Percentiles rank a stretch among this genome's conserved stretches.
Evolutionary conservation across 1,140 invertebrate species (phyloP).

Genomic region (Eupeodes corollae): DNA sequence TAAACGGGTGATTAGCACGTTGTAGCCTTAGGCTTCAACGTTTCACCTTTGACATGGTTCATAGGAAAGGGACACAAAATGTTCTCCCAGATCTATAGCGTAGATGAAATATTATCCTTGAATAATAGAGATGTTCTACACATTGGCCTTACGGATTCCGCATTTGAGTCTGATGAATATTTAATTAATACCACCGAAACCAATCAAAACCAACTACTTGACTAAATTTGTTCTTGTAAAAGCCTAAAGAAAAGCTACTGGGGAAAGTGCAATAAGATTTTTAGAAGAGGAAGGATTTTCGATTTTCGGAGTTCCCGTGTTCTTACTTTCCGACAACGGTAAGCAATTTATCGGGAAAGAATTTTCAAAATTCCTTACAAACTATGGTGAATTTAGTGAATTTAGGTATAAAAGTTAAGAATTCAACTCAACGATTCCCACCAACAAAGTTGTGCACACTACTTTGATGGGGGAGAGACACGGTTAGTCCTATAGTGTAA

Average conservation of each 20-base stretch:
- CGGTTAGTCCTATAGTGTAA: too few species aligned
- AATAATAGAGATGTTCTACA: slow-evolving; percentile 1
- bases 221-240: slow-evolving; percentile 5
- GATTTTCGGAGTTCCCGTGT: background rate
- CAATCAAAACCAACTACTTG: slow-evolving; percentile 3
- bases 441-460: too few species aligned
- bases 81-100: background rate
- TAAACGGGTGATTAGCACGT: slow-evolving; percentile 6
- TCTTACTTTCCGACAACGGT: background rate
- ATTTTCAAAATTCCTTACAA: background rate
- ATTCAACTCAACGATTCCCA: too few species aligned
- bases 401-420: too few species aligned
- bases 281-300: background rate
- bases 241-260: slow-evolving; percentile 1
- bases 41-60: slow-evolving; percentile 4
- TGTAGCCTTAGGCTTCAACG: slow-evolving; percentile 5
- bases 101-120: slow-evolving; percentile 1
- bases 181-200: background rate
- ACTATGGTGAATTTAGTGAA: background rate
- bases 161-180: slow-evolving; percentile 6
- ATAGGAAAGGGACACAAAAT: slow-evolving; percentile 1
- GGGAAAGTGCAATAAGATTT: background rate
- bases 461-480: too few species aligned
- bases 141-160: background rate
- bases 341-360: background rate